A percentile compares a stretch with the other conserved stretches of the same genome.
phyloP scores from a whole-genome alignment of 2,113 vertebrate species.

The Porphyrio hochstetteri region DNA sequence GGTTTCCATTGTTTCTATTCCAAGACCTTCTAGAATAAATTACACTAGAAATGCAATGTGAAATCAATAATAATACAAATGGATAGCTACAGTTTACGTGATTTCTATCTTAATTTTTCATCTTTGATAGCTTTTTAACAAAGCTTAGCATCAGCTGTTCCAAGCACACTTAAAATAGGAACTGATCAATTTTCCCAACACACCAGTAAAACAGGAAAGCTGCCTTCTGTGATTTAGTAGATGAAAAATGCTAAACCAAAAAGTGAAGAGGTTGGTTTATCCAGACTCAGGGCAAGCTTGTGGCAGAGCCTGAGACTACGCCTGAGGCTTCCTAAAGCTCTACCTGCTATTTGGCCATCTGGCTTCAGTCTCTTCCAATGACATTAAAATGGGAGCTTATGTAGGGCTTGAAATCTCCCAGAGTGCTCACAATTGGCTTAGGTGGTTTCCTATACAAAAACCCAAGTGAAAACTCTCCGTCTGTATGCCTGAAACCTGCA shows the following conservation, averaged over 20 bases:
- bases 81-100: not conserved
- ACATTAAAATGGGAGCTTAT: not conserved
- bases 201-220: not conserved
- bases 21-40: conserved; percentile 9
- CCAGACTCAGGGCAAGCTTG: not conserved
- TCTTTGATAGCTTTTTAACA: not conserved
- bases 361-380: not conserved
- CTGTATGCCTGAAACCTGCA: not conserved
- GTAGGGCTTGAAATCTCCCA: not conserved
- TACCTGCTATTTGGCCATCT: not conserved
- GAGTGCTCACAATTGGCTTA: not conserved
- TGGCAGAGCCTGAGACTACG: not conserved
- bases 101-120: not conserved
- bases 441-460: not conserved
- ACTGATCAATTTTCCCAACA: not conserved
- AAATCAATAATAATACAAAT: not conserved
- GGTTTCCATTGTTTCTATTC: not conserved
- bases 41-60: not conserved
- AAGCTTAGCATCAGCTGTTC: not conserved
- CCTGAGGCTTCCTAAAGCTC: not conserved
- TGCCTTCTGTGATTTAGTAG: not conserved
- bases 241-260: not conserved
- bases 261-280: not conserved
- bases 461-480: not conserved
- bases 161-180: not conserved